Percentiles rank a stretch among this genome's conserved stretches.
Conservation (phyloP, 2,113 vertebrate genomes). For the Podocnemis expansa region DNA sequence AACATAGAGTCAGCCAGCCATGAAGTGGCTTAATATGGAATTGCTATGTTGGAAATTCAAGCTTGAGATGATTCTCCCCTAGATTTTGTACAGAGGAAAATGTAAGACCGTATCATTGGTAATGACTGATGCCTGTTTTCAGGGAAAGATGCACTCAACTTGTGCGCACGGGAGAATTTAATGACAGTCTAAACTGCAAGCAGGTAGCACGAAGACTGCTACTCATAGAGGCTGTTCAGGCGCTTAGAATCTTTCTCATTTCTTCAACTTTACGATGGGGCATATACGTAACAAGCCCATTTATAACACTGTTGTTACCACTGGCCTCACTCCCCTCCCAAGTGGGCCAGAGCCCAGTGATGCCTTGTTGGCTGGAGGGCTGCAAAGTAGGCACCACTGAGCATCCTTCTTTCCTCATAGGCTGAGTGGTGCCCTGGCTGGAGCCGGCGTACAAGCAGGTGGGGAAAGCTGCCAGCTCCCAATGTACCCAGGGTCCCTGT, state of each 20-base stretch:
- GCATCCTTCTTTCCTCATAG: too few relatives aligned
- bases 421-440: too few relatives aligned
- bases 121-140: neutral
- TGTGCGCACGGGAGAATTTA: neutral
- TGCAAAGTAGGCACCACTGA: too few relatives aligned
- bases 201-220: neutral
- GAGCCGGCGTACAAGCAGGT: too few relatives aligned
- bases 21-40: neutral
- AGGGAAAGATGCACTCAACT: neutral
- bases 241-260: neutral
- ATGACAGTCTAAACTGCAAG: neutral
- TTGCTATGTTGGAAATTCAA: neutral
- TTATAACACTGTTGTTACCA: too few relatives aligned
- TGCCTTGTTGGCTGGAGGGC: too few relatives aligned
- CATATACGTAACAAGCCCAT: too few relatives aligned
- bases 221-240: constrained; percentile 15
- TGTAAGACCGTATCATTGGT: neutral
- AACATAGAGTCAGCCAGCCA: neutral
- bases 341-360: too few relatives aligned
- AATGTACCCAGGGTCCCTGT: too few relatives aligned
- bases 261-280: neutral
- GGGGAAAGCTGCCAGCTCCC: too few relatives aligned
- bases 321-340: too few relatives aligned
- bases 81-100: neutral
- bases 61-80: neutral